Evolutionary conservation across 1,140 invertebrate species (phyloP), one percentile per base, ranked within the genome.

Genomic region (Solenopsis invicta): DNA sequence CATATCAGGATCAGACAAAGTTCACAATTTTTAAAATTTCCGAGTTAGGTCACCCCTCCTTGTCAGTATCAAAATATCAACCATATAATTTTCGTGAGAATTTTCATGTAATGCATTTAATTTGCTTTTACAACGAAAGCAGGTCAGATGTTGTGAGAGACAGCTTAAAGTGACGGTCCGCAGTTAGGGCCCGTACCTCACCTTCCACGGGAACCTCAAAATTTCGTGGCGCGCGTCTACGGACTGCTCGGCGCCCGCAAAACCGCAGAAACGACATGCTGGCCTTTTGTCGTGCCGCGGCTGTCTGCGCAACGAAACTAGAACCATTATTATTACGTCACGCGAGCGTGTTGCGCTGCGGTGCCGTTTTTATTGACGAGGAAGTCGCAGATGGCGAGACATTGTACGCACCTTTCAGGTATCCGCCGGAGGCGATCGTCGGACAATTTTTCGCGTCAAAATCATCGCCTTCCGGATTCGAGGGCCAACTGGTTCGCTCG

Each of bases 191-290:
- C 48, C 45, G 29, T 80, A 18, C 37, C 37, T 9, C 54, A 29
- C 80, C 41, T 50, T 50, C 12, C 4, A 18, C 12, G 48, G 2
- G 29, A 21, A 48, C n/a, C 71, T 45, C 64, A 45, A 89, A 90
- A 90, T 84, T 90, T 90, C 77, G 71, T 84, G 89, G 90, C 86
- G 88, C 80, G 61, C 75, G 69, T 64, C 59, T 18, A 84, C 52
- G 59, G 74, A 89, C 87, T 87, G 86, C 66, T 84, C 80, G 72
- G 71, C 75, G 88, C 75, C 87, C 91, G 93, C 91, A 90, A 94
- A 94, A 94, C 94, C 94, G 86, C 94, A 95, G 81, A 92, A 87
- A 93, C 92, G 90, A 92, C 94, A 94, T 93, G 90, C 91, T 89
- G 93, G 85, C 77, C 89, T 77, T 93, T 92, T 93, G 92, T 93